Evolutionary conservation across 2,888 invertebrate genomes (phyloP), one percentile per base, ranked within the genome.

Genomic region (Cataglyphis livida): DNA sequence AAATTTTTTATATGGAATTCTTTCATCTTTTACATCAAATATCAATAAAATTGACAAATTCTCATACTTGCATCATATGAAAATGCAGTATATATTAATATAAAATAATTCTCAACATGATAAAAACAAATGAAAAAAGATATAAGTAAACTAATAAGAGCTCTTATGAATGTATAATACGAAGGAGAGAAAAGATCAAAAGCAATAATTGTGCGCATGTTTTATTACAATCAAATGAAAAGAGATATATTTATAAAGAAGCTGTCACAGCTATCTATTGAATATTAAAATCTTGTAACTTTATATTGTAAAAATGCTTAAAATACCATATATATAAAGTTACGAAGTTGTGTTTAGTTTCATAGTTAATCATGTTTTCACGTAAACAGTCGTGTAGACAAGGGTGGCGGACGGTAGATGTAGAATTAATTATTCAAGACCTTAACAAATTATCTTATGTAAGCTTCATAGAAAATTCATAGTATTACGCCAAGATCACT

Each of bases 401-500:
- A 65, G 15, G 32, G 18, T 62, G 15, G 7, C 15, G 4, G 4
- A 57, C 1, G 28, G 35, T 57, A 51, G 6, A 66, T 10, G 15
- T 25, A 54, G 12, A 28, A 21, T 68, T 57, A 68, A 57, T 68
- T 78, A 78, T 70, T 41, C 12, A 59, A 51, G 7, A 0, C 18
- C 21, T 18, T n/a, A 15, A 57, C 18, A 59, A 76, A 76, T 76
- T 35, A 51, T 75, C 28, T 76, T 66, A 28, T 15, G 28, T 1
- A 15, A 76, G 15, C 18, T 54, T 18, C 6, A 35, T 21, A 57
- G 25, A 68, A 68, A 68, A 66, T 76, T 76, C 25, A 21, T 25
- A 54, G 38, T 25, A 35, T 59, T 35, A n/a, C 6, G 4, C 28
- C 12, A 44, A 54, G 65, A 54, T 65, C 10, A 21, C 25, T 57